A percentile compares a stretch with the other conserved stretches of the same genome.
phyloP scores from a whole-genome alignment of 2,113 vertebrate species.

The Sterna hirundo region DNA sequence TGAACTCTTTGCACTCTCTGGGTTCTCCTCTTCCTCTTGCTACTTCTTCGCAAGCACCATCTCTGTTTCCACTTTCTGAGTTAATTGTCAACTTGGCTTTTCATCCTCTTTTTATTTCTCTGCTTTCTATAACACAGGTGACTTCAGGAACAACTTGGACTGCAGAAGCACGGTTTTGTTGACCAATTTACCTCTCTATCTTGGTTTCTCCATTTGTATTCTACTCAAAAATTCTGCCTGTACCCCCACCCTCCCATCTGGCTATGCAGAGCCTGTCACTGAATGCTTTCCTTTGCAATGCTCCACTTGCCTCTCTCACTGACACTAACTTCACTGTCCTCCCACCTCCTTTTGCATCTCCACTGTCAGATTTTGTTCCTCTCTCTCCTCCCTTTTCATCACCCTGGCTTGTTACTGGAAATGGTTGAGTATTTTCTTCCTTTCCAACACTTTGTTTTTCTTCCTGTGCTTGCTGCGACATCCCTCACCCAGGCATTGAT shows the following conservation, averaged over 20 bases:
- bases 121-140: background rate
- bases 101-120: background rate
- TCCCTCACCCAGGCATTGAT: background rate
- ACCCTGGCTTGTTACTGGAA: background rate
- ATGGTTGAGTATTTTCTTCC: constrained; percentile 6
- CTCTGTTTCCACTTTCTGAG: background rate
- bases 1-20: background rate
- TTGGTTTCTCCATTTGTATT: background rate
- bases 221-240: background rate
- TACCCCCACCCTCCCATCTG: background rate
- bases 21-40: background rate
- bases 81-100: background rate
- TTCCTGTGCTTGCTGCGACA: background rate
- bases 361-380: background rate
- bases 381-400: background rate
- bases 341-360: background rate
- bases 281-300: background rate
- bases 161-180: background rate
- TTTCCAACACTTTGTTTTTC: constrained; percentile 12
- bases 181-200: background rate
- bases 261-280: background rate
- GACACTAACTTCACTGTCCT: background rate
- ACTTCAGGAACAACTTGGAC: background rate
- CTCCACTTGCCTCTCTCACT: background rate
- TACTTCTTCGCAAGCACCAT: background rate